Conservation (phyloP, 2,113 vertebrate genomes). For the Solea solea region DNA sequence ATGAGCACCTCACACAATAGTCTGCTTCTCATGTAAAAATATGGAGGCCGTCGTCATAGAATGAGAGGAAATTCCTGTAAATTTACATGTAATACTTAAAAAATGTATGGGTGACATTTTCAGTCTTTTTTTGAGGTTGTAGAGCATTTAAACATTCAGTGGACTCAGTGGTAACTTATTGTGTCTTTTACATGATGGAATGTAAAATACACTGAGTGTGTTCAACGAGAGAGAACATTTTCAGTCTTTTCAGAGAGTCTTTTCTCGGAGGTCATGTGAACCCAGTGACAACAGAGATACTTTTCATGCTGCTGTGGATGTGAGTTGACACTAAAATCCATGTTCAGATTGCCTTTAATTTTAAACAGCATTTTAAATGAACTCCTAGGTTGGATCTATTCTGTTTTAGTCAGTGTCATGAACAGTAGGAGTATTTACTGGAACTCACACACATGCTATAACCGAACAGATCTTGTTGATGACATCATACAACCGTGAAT, state of each 20-base stretch:
- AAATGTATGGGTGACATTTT: conserved; percentile 47
- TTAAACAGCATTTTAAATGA: background rate
- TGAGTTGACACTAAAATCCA: background rate
- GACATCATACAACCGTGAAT: too few species aligned
- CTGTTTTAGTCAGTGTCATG: too few species aligned
- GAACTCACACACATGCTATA: too few species aligned
- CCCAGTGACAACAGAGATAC: conserved; percentile 8
- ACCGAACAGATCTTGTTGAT: too few species aligned
- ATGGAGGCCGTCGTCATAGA: conserved; percentile 39
- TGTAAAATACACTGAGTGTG: conserved; percentile 13
- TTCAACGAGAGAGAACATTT: background rate
- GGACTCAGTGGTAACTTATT: conserved; percentile 14
- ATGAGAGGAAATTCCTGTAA: conserved; percentile 53
- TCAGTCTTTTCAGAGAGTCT: too few species aligned
- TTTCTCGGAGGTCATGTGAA: background rate
- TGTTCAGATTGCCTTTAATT: background rate
- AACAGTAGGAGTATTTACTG: too few species aligned
- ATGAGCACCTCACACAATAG: conserved; percentile 63
- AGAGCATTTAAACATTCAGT: conserved; percentile 32
- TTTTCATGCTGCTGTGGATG: background rate
- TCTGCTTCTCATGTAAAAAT: conserved; percentile 62
- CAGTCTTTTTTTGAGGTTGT: conserved; percentile 39
- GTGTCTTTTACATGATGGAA: conserved; percentile 28
- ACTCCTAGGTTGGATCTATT: too few species aligned
- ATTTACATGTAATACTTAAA: conserved; percentile 53